Evolutionary conservation across 2,888 invertebrate species (phyloP).

Genomic region (Nemurella pictetii): DNA sequence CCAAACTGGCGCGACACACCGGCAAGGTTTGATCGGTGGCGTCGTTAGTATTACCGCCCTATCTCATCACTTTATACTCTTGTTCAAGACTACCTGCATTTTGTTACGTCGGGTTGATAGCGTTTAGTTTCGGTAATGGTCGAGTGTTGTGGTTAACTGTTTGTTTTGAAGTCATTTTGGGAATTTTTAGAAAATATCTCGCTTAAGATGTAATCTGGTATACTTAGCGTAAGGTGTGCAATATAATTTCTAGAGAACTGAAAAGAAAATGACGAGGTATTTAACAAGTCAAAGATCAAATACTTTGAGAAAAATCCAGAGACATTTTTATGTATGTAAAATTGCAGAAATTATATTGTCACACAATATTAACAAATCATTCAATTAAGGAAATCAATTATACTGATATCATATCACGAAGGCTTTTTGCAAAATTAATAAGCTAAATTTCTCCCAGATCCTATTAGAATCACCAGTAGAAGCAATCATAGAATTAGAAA

Average conservation of each 20-base stretch:
- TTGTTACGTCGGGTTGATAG: background rate
- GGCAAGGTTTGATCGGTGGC: background rate
- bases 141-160: too few relatives aligned
- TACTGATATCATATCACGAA: too few relatives aligned
- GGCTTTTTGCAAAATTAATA: too few relatives aligned
- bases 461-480: too few relatives aligned
- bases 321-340: too few relatives aligned
- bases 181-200: background rate
- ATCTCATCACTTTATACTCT: background rate
- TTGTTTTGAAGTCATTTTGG: background rate
- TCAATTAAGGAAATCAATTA: too few relatives aligned
- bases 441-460: too few relatives aligned
- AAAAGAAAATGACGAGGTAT: background rate
- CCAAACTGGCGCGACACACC: slow-evolving; percentile 5
- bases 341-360: too few relatives aligned
- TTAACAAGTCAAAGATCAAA: background rate
- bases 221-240: background rate
- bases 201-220: background rate
- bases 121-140: background rate
- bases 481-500: too few relatives aligned
- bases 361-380: too few relatives aligned
- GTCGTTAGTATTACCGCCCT: background rate
- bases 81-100: background rate
- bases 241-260: background rate
- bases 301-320: background rate